Evolutionary conservation across 2,113 vertebrate species (phyloP).

Genomic region (Laticauda colubrina): DNA sequence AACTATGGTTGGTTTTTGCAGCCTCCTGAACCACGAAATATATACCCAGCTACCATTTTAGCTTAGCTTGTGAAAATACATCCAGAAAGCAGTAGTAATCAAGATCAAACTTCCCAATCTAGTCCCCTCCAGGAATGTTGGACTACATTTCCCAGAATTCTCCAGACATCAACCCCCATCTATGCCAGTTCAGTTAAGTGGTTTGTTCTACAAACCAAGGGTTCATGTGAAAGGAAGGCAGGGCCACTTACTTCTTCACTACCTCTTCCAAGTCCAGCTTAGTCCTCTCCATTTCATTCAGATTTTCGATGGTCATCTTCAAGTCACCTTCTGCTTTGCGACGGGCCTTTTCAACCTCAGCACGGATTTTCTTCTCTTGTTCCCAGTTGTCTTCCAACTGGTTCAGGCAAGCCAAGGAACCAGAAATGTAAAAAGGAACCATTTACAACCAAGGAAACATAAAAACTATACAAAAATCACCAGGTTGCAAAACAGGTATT

Average conservation of each 20-base stretch:
- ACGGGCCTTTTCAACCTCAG: constrained; percentile 68
- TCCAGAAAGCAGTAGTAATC: neutral
- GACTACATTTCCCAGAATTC: neutral
- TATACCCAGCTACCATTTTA: neutral
- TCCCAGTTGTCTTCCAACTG: constrained; percentile 70
- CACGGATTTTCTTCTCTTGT: constrained; percentile 71
- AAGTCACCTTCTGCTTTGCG: constrained; percentile 70
- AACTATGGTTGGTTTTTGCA: neutral
- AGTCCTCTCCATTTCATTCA: constrained; percentile 67
- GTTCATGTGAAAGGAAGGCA: neutral
- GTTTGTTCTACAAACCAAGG: neutral
- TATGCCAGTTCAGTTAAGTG: neutral
- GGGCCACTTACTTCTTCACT: constrained; percentile 63
- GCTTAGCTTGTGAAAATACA: neutral
- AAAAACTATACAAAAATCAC: neutral
- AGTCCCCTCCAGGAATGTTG: neutral
- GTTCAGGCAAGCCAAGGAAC: neutral
- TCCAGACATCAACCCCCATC: neutral
- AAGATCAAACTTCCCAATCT: neutral
- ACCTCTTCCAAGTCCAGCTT: constrained; percentile 71
- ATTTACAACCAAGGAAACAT: neutral
- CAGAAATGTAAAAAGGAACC: neutral
- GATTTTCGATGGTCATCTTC: constrained; percentile 68
- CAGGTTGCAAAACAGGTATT: accelerated
- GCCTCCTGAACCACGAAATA: neutral